phyloP scores from a whole-genome alignment of 1,140 invertebrate species.

The Stegodyphus mimosarum region DNA sequence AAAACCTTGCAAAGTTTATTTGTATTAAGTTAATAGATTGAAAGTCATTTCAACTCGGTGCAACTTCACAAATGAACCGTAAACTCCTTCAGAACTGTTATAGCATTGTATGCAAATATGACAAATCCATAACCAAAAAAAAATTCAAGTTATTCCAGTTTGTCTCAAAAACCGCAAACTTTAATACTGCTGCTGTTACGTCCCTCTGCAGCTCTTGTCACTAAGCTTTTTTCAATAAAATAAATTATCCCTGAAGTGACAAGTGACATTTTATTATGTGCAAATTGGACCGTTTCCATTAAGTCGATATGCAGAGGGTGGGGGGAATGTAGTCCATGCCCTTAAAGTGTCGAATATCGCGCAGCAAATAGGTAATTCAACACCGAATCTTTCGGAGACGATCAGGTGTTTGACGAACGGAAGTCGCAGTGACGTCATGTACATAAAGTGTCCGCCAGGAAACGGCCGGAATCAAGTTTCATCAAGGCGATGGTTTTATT shows the following conservation, averaged over 20 bases:
- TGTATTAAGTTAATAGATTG: no score
- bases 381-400: background rate
- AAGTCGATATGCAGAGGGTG: conserved; percentile 1
- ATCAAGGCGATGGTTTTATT: background rate
- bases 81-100: no score
- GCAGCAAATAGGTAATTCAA: conserved; percentile 20
- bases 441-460: conserved; percentile 11
- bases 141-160: no score
- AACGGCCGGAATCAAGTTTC: conserved; percentile 23
- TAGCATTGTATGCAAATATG: no score
- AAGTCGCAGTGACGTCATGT: conserved; percentile 25
- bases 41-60: no score
- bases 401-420: conserved; percentile 43
- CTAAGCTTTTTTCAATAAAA: no score
- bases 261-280: conserved; percentile 51
- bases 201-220: no score
- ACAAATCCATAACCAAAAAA: no score
- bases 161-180: no score
- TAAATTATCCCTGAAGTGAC: conserved; percentile 12
- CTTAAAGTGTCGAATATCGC: background rate
- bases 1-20: no score
- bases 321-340: background rate
- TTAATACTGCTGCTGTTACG: no score
- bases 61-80: no score
- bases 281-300: conserved; percentile 22